These are phyloP conservation scores for Atherinosoma microstoma DNA, from an alignment of 2,797 vertebrate species.

Conservation along the genomic window DNA sequence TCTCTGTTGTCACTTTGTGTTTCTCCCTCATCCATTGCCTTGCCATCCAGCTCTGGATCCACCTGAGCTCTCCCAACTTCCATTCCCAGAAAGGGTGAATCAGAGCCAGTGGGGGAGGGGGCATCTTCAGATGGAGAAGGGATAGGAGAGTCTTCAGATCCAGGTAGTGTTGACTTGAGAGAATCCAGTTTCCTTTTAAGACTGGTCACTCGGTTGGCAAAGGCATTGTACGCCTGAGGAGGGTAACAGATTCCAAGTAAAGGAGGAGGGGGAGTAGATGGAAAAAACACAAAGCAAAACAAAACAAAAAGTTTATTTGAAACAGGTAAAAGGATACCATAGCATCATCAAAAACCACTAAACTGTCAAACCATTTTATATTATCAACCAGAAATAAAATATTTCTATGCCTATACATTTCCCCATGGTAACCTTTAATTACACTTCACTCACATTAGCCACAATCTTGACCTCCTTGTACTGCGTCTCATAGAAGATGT, in stretches of 20 bases:
- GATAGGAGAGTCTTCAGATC: constrained; percentile 93
- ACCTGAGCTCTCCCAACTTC: constrained; percentile 70
- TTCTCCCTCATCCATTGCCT: constrained; percentile 82
- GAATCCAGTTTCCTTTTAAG: constrained; percentile 96
- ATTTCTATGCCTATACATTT: not conserved
- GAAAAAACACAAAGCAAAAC: too few species aligned
- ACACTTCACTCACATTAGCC: constrained; percentile 89
- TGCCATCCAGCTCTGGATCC: constrained; percentile 79
- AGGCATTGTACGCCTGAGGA: constrained; percentile 93
- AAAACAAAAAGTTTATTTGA: not conserved
- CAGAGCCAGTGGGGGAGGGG: constrained; percentile 94
- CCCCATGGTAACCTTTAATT: not conserved
- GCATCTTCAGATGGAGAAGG: constrained; percentile 95
- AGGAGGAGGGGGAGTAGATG: not conserved
- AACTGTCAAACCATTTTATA: not conserved
- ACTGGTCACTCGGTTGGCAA: constrained; percentile 93
- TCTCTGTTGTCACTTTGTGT: constrained; percentile 85
- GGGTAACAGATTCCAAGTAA: not conserved
- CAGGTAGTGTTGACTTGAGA: constrained; percentile 91
- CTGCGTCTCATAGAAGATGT: constrained; percentile 97
- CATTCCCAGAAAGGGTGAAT: constrained; percentile 91
- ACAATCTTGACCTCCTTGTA: constrained; percentile 99
- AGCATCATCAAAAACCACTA: too few species aligned
- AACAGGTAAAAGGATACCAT: not conserved
- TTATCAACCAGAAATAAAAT: not conserved